Conservation (phyloP, 2,888 invertebrate genomes). For the Scaptomyza reducta region DNA sequence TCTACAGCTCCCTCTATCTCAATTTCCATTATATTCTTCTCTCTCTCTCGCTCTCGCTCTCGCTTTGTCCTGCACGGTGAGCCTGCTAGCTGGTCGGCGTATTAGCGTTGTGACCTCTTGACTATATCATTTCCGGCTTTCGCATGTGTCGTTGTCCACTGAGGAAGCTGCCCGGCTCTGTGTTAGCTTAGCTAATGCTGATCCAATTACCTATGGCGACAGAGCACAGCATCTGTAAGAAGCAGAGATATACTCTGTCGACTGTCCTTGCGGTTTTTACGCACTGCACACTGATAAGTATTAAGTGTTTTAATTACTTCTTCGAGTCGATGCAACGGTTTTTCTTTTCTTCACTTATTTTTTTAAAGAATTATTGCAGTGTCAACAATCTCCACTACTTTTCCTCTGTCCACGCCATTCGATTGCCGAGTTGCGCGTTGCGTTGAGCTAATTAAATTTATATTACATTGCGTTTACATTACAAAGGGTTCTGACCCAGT, state of each 20-base stretch:
- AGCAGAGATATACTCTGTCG: constrained; percentile 10
- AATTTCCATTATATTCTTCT: constrained; percentile 1
- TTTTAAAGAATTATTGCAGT: constrained; percentile 47
- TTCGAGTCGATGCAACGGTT: constrained; percentile 31
- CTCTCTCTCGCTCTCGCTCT: constrained; percentile 13
- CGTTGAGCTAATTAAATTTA: constrained; percentile 64
- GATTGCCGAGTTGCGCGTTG: constrained; percentile 7
- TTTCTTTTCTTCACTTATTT: not conserved
- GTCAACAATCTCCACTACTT: constrained; percentile 9
- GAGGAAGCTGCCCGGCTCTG: constrained; percentile 39
- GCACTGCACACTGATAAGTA: constrained; percentile 36
- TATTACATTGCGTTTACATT: constrained; percentile 58
- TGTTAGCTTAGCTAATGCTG: constrained; percentile 56
- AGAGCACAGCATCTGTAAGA: constrained; percentile 24
- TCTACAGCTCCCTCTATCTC: constrained; percentile 18
- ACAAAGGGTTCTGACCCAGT: constrained; percentile 45
- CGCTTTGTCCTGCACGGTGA: constrained; percentile 37
- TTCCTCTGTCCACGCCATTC: not conserved
- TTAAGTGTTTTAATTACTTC: constrained; percentile 54
- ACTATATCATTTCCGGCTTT: constrained; percentile 71
- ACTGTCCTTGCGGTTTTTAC: constrained; percentile 22
- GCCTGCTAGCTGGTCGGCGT: constrained; percentile 60
- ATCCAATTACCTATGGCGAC: constrained; percentile 63
- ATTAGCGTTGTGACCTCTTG: constrained; percentile 73
- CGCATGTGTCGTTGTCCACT: constrained; percentile 27